These are phyloP conservation scores for Andrena minutula DNA, from an alignment of 2,888 invertebrate species.

Conservation along the genomic window DNA sequence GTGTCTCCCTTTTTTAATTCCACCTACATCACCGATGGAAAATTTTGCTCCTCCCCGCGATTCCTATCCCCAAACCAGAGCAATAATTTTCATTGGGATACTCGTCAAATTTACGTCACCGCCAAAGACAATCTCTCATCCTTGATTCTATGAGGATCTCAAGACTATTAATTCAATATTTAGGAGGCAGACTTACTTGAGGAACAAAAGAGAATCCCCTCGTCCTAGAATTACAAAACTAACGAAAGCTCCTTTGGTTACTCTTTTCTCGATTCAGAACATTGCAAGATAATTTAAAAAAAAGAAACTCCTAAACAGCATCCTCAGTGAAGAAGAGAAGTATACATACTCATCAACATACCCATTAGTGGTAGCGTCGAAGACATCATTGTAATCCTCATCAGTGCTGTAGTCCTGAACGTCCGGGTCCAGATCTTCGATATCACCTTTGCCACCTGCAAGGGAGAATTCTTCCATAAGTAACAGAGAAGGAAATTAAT, in stretches of 20 bases:
- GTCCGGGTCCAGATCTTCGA: conserved; percentile 76
- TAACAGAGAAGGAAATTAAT: neutral
- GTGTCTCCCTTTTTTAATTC: conserved; percentile 31
- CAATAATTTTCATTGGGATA: conserved; percentile 22
- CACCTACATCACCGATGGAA: conserved; percentile 27
- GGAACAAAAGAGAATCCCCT: neutral
- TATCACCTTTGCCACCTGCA: conserved; percentile 70
- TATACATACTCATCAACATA: conserved; percentile 50
- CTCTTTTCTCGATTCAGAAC: too few relatives aligned
- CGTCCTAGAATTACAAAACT: neutral
- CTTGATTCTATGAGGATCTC: neutral
- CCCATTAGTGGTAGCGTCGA: conserved; percentile 77
- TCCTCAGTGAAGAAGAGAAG: neutral
- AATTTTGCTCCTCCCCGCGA: conserved; percentile 5
- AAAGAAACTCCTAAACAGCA: too few relatives aligned
- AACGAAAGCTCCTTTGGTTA: too few relatives aligned
- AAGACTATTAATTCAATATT: neutral
- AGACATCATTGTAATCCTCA: conserved; percentile 79
- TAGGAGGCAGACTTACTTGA: neutral
- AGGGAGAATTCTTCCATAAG: neutral
- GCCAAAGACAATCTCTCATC: conserved; percentile 2
- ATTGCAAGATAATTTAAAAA: too few relatives aligned
- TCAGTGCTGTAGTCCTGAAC: conserved; percentile 79
- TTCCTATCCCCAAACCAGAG: neutral
- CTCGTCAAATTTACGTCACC: neutral